phyloP scores from a whole-genome alignment of 2,888 invertebrate species.

The Hirtodrosophila cameraria region DNA sequence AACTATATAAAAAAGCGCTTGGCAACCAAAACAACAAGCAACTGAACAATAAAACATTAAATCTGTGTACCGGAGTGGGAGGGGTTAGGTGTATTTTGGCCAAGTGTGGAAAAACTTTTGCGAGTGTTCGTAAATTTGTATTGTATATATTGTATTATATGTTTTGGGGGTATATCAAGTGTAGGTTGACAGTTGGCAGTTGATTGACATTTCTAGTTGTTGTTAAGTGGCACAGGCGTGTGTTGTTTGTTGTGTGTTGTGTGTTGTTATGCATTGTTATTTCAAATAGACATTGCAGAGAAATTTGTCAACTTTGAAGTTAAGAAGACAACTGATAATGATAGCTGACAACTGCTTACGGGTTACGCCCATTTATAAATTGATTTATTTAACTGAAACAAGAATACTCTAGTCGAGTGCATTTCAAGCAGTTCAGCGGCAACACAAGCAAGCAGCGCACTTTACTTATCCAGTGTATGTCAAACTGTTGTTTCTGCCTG shows the following conservation, averaged over 20 bases:
- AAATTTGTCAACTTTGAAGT: constrained; percentile 51
- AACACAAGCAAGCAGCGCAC: no score
- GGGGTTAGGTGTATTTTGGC: constrained; percentile 17
- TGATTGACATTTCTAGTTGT: constrained; percentile 80
- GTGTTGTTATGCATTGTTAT: constrained; percentile 10
- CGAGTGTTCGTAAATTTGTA: constrained; percentile 27
- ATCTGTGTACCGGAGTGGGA: neutral
- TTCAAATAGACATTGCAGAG: constrained; percentile 14
- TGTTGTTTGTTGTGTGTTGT: constrained; percentile 6
- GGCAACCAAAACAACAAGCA: constrained; percentile 59
- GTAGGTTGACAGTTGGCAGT: constrained; percentile 70
- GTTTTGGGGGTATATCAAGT: constrained; percentile 58
- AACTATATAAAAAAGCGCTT: constrained; percentile 38
- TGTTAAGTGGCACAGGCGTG: constrained; percentile 71
- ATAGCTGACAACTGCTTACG: constrained; percentile 6
- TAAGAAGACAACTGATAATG: constrained; percentile 24
- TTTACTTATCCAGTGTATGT: no score
- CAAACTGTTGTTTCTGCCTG: no score
- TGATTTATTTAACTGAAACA: no score
- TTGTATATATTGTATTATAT: constrained; percentile 23
- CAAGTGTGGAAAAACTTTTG: constrained; percentile 52
- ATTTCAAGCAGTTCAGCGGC: no score
- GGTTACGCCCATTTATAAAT: neutral
- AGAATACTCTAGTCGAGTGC: no score
- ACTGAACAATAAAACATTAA: constrained; percentile 14